These are phyloP conservation scores for Dicaeum eximium DNA, from an alignment of 2,113 vertebrate genomes.

Conservation along the genomic window DNA sequence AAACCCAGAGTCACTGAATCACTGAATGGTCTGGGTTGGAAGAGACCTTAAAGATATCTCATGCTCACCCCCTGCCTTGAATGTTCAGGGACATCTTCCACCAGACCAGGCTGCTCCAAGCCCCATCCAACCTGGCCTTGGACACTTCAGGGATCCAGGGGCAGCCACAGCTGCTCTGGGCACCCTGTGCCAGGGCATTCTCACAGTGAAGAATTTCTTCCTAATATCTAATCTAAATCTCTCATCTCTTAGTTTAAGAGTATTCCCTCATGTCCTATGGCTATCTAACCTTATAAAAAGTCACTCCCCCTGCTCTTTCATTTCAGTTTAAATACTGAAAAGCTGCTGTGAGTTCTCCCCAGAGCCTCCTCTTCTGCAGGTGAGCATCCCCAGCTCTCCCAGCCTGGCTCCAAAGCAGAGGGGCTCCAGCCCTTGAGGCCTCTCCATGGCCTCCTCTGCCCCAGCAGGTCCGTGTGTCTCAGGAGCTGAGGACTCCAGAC, in stretches of 20 bases:
- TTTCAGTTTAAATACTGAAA: background rate
- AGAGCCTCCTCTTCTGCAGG: background rate
- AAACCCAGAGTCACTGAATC: background rate
- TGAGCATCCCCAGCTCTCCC: background rate
- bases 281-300: background rate
- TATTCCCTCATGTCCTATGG: background rate
- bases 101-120: fast-evolving
- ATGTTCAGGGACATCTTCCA: background rate
- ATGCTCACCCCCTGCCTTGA: background rate
- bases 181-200: background rate
- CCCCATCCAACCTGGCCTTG: background rate
- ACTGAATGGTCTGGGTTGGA: background rate
- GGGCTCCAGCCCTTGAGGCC: background rate
- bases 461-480: background rate
- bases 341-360: fast-evolving
- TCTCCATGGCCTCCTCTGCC: background rate
- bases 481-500: background rate
- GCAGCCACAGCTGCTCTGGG: background rate
- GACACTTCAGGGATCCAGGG: background rate
- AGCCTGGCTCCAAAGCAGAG: background rate
- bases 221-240: background rate
- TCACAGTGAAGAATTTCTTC: background rate
- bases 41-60: background rate
- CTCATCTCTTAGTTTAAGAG: background rate
- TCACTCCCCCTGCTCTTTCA: background rate